phyloP scores from a whole-genome alignment of 2,113 vertebrate species.

The Pachypanchax playfairii region DNA sequence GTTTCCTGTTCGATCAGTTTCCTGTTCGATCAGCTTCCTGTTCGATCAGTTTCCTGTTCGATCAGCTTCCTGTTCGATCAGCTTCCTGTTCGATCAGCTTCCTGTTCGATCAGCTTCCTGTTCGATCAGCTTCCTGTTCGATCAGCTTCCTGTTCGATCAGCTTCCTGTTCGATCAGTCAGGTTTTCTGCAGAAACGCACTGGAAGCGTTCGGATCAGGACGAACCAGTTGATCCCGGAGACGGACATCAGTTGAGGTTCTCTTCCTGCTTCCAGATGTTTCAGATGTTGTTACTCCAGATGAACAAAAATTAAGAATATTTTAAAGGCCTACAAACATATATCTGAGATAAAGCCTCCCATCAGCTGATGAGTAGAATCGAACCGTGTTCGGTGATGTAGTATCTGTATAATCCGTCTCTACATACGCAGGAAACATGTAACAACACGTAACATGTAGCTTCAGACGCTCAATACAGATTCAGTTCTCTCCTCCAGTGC shows the following conservation, averaged over 20 bases:
- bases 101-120: slow-evolving; percentile 32
- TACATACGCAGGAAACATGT: not conserved
- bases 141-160: slow-evolving; percentile 31
- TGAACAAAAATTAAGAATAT: no score
- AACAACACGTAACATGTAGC: no score
- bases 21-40: slow-evolving; percentile 41
- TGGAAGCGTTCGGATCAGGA: slow-evolving; percentile 42
- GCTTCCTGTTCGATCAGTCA: no score
- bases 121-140: slow-evolving; percentile 38
- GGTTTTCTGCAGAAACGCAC: slow-evolving; percentile 54
- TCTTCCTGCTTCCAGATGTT: not conserved
- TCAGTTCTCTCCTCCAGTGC: slow-evolving; percentile 49
- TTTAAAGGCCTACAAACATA: no score
- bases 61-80: slow-evolving; percentile 35
- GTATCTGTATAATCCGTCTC: not conserved
- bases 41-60: no score
- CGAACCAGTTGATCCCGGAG: not conserved
- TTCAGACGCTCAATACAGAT: not conserved
- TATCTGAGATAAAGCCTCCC: no score
- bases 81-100: no score
- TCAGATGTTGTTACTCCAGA: no score
- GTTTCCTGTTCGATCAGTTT: slow-evolving; percentile 41
- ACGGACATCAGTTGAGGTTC: not conserved
- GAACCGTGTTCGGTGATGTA: slow-evolving; percentile 36
- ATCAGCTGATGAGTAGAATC: not conserved